Conservation (phyloP, 2,888 invertebrate genomes). For the Lasius platythorax region DNA sequence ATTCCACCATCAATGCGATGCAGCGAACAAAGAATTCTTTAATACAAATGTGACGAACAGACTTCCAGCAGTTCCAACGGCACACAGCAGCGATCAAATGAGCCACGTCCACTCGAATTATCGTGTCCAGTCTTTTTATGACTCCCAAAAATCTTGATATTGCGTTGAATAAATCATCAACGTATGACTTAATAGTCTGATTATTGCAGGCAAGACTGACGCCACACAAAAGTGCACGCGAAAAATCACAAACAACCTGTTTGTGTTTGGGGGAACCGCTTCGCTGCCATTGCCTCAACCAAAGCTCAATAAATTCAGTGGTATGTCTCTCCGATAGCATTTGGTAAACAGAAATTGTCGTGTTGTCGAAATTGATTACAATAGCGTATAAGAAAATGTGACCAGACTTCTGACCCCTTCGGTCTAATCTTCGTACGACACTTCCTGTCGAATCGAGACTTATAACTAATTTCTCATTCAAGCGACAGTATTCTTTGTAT, state of each 20-base stretch:
- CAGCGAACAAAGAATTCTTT: neutral
- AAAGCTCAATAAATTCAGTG: neutral
- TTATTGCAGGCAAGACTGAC: neutral
- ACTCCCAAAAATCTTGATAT: neutral
- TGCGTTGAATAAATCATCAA: neutral
- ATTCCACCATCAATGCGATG: neutral
- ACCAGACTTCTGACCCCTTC: neutral
- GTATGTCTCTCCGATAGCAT: constrained; percentile 2
- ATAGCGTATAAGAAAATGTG: neutral
- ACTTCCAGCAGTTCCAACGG: neutral
- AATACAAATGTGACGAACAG: neutral
- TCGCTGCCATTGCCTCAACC: neutral
- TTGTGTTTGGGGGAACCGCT: neutral
- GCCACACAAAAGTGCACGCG: neutral
- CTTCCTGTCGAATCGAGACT: neutral
- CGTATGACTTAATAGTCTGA: neutral
- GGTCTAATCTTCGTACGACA: neutral
- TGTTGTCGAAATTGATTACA: neutral
- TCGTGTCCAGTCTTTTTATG: neutral
- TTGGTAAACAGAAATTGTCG: neutral
- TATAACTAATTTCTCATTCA: neutral
- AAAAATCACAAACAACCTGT: neutral
- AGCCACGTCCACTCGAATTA: neutral
- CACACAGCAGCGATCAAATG: neutral
- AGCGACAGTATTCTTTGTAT: constrained; percentile 10